Evolutionary conservation across 1,140 invertebrate species (phyloP).

Genomic region (Wiebesia pumilae): DNA sequence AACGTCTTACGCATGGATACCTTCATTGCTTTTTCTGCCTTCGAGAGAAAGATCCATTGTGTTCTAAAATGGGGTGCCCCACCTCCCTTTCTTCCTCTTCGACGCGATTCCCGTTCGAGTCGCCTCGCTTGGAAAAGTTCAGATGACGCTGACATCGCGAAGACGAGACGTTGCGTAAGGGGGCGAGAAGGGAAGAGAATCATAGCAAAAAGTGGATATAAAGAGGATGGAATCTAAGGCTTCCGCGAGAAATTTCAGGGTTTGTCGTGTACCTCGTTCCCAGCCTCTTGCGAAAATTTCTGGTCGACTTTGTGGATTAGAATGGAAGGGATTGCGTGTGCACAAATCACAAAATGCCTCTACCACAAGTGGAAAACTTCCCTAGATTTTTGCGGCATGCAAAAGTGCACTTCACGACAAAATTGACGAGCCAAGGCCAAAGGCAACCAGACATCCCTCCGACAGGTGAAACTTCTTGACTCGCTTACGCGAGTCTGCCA

Average conservation of each 20-base stretch:
- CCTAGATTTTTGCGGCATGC: not conserved
- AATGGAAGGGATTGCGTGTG: not conserved
- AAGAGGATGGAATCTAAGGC: not conserved
- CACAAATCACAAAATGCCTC: not conserved
- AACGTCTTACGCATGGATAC: conserved; percentile 60
- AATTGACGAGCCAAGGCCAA: not conserved
- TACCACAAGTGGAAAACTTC: conserved; percentile 21
- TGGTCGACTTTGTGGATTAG: conserved; percentile 23
- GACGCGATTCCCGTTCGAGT: conserved; percentile 3
- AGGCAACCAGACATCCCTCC: not conserved
- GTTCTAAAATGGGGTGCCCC: conserved; percentile 62
- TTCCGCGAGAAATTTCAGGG: not conserved
- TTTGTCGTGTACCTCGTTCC: not conserved
- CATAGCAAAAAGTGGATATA: not conserved
- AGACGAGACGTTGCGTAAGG: not conserved
- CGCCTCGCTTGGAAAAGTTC: conserved; percentile 13
- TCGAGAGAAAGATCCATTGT: conserved; percentile 65
- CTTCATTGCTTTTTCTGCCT: conserved; percentile 65
- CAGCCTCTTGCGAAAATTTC: conserved; percentile 41
- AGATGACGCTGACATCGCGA: not conserved
- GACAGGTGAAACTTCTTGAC: not conserved
- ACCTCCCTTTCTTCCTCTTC: conserved; percentile 55
- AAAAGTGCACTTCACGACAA: not conserved
- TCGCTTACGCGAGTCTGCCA: not conserved
- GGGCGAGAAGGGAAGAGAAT: not conserved